Evolutionary conservation across 2,113 vertebrate genomes (phyloP).

Genomic region (Barbus barbus): DNA sequence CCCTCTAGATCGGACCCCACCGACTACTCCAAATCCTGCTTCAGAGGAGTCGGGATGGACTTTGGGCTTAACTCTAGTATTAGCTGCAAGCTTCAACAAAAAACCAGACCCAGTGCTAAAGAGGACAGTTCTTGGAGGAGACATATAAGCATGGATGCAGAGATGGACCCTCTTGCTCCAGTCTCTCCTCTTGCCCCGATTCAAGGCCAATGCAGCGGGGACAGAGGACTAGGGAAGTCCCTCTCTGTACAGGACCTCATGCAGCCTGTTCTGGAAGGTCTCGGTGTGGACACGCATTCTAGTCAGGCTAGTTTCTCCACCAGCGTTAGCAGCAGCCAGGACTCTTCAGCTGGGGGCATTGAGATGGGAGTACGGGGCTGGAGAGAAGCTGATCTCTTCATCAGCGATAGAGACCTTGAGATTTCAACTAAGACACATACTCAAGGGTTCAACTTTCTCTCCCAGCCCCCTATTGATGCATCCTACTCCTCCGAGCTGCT

Average conservation of each 20-base stretch:
- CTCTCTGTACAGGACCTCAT: constrained; percentile 94
- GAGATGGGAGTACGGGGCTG: constrained; percentile 79
- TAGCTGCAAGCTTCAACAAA: constrained; percentile 60
- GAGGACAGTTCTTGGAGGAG: constrained; percentile 86
- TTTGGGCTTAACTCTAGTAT: constrained; percentile 68
- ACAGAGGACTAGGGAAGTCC: constrained; percentile 85
- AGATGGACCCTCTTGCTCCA: constrained; percentile 78
- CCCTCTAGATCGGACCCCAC: constrained; percentile 43
- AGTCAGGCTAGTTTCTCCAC: constrained; percentile 71
- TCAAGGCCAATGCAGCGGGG: constrained; percentile 63
- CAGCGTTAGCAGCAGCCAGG: constrained; percentile 62
- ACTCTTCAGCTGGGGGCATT: constrained; percentile 73
- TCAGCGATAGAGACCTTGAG: constrained; percentile 87
- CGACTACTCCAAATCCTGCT: constrained; percentile 61
- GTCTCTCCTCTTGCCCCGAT: constrained; percentile 65
- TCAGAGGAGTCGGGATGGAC: constrained; percentile 62
- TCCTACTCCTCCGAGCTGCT: constrained; percentile 83
- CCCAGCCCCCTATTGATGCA: constrained; percentile 76
- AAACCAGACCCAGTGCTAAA: constrained; percentile 69
- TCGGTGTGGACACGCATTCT: constrained; percentile 2
- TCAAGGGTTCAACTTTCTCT: constrained; percentile 78
- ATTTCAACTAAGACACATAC: constrained; percentile 67
- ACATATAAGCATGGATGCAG: constrained; percentile 81
- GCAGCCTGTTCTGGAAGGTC: background rate
- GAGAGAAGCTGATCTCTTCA: constrained; percentile 92